Base-by-base conservation (phyloP, 2,888 invertebrate genomes). In the Metopia argyrocephala region DNA sequence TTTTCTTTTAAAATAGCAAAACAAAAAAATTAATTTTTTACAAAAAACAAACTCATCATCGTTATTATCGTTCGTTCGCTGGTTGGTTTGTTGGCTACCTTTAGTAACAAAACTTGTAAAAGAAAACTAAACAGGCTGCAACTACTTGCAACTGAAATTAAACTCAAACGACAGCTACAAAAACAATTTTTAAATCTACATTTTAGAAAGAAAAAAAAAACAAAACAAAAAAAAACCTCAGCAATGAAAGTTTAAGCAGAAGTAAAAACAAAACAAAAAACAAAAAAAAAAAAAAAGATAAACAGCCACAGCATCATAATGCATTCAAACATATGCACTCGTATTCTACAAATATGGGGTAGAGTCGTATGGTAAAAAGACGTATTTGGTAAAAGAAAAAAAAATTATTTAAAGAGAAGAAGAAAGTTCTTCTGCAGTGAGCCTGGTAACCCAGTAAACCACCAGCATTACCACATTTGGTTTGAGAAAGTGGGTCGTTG, bases 401-500 rank as follows among this genome's bases (percentile, higher is more conserved):
- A n/a, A n/a, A n/a, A n/a, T n/a, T n/a, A n/a, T n/a, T n/a, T n/a
- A n/a, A n/a, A n/a, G n/a, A n/a, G n/a, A 38, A 61, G 70, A 81
- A 70, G 81, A 81, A 81, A 81, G 78, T 78, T 81, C 64, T 74
- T 69, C 74, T 81, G 78, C 81, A 81, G 69, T 74, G 74, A 81
- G 78, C 81, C 81, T 81, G 81, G 78, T 81, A 81, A 81, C 78
- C 78, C 78, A 81, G 70, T 81, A 78, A 81, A 70, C 78, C 78
- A 76, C 61, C 81, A 78, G 78, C 81, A 66, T 81, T 81, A 78
- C 81, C 81, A 65, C 78, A 81, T 70, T 78, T 75, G 78, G 78
- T 81, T 78, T 81, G 74, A 81, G 81, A 81, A 81, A 81, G 81
- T 81, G 70, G 81, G 81, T 81, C 78, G 81, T 75, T 66, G 74